A percentile compares a stretch with the other conserved stretches of the same genome.
Evolutionary conservation across 30 jellyfish, hydroid and myxozoan genomes (phyloP).

Genomic region (Turritopsis dohrnii): DNA sequence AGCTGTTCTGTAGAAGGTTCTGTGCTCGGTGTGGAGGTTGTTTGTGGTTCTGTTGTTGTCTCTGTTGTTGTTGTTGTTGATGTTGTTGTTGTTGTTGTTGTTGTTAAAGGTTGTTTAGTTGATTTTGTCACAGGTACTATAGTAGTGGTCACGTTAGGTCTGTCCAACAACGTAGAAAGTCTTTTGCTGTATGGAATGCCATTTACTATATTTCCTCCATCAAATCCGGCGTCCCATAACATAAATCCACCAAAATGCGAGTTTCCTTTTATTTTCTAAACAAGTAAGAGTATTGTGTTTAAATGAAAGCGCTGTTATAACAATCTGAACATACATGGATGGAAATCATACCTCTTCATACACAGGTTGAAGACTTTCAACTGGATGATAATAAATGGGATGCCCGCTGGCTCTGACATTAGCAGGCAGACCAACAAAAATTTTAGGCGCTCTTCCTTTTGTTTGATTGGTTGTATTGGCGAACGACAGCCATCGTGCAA

Average conservation of each 20-base stretch:
- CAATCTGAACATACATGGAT: no score
- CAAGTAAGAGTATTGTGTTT: neutral
- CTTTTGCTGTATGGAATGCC: constrained; percentile 79
- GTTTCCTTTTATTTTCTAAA: constrained; percentile 56
- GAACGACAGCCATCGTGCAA: constrained; percentile 3
- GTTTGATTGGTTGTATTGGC: neutral
- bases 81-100: neutral
- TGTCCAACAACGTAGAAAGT: constrained; percentile 54
- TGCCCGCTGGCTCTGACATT: constrained; percentile 8
- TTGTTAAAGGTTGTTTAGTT: neutral
- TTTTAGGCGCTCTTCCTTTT: constrained; percentile 24
- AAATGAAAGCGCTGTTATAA: no score
- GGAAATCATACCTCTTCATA: neutral
- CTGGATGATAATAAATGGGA: constrained; percentile 9
- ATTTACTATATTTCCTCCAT: constrained; percentile 64
- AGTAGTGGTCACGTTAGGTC: neutral
- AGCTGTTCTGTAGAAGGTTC: neutral
- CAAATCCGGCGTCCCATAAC: constrained; percentile 97
- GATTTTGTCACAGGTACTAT: neutral
- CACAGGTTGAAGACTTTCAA: neutral
- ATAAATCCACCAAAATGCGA: constrained; percentile 91
- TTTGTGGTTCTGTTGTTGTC: neutral
- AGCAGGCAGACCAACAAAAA: constrained; percentile 31
- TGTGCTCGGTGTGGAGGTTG: neutral
- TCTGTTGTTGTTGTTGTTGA: neutral